These are phyloP conservation scores for Stegostoma tigrinum DNA, from an alignment of 2,113 vertebrate genomes.

Conservation along the genomic window DNA sequence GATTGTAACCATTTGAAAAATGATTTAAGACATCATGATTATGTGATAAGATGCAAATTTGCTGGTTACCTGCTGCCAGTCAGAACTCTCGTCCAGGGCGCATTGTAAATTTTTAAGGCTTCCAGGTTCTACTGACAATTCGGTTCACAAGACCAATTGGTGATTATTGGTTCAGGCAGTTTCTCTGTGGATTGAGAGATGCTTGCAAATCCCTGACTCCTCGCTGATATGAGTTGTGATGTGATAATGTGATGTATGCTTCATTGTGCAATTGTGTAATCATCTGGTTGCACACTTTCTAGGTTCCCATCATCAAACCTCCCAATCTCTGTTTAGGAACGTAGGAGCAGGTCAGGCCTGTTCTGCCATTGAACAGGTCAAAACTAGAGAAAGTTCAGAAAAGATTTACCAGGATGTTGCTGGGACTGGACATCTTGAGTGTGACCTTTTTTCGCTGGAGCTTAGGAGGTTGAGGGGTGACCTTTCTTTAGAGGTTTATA, in stretches of 20 bases:
- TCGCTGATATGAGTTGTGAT: background rate
- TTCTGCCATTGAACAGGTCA: no score
- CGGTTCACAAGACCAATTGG: background rate
- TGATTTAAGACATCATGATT: background rate
- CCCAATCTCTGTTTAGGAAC: background rate
- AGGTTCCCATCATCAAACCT: background rate
- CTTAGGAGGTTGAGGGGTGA: no score
- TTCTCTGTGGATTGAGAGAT: background rate
- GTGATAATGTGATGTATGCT: background rate
- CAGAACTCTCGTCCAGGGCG: background rate
- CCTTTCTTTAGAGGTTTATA: no score
- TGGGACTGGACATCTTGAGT: no score
- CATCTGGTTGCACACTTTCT: background rate
- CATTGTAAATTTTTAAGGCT: background rate
- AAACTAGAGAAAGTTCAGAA: no score
- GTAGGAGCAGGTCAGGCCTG: no score
- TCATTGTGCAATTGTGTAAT: background rate
- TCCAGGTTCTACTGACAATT: background rate
- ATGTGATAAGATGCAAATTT: background rate
- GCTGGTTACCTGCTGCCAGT: background rate
- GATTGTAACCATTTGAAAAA: background rate
- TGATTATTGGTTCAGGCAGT: background rate
- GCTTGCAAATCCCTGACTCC: background rate
- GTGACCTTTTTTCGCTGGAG: no score
- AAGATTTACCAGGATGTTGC: no score